Evolutionary conservation across 1,140 invertebrate species (phyloP).

Genomic region (Drosophila orosa): DNA sequence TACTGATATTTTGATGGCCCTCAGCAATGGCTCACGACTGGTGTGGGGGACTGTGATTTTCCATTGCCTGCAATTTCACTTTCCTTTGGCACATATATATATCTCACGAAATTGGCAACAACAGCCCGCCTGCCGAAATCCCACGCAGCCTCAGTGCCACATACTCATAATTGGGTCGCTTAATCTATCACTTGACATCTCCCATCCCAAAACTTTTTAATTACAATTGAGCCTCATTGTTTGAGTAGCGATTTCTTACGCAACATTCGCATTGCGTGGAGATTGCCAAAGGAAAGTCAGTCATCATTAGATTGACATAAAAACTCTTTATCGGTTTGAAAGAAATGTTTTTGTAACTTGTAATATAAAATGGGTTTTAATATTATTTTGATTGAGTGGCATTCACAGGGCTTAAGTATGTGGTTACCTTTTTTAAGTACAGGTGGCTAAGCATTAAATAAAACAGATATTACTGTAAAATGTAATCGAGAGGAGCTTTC

Average conservation of each 20-base stretch:
- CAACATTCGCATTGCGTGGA: constrained; percentile 52
- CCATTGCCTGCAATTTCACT: constrained; percentile 72
- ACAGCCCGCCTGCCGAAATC: constrained; percentile 19
- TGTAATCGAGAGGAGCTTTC: neutral
- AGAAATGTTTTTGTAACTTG: neutral
- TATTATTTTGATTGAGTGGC: neutral
- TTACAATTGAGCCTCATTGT: constrained; percentile 71
- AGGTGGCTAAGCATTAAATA: neutral
- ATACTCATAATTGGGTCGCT: constrained; percentile 58
- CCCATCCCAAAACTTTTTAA: constrained; percentile 68
- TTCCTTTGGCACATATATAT: constrained; percentile 45
- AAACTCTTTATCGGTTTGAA: constrained; percentile 40
- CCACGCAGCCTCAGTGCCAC: constrained; percentile 44
- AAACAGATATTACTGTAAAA: neutral
- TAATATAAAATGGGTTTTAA: constrained; percentile 13
- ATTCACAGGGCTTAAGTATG: constrained; percentile 1
- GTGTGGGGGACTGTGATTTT: constrained; percentile 34
- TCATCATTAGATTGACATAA: constrained; percentile 69
- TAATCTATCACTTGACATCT: constrained; percentile 75
- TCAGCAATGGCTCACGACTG: constrained; percentile 14
- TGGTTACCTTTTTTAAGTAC: neutral
- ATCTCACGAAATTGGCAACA: constrained; percentile 59
- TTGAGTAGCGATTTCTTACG: constrained; percentile 50
- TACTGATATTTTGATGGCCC: constrained; percentile 15
- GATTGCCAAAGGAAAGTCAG: constrained; percentile 53